Base-by-base conservation (phyloP, 2,888 invertebrate species). In the Deilephila elpenor region DNA sequence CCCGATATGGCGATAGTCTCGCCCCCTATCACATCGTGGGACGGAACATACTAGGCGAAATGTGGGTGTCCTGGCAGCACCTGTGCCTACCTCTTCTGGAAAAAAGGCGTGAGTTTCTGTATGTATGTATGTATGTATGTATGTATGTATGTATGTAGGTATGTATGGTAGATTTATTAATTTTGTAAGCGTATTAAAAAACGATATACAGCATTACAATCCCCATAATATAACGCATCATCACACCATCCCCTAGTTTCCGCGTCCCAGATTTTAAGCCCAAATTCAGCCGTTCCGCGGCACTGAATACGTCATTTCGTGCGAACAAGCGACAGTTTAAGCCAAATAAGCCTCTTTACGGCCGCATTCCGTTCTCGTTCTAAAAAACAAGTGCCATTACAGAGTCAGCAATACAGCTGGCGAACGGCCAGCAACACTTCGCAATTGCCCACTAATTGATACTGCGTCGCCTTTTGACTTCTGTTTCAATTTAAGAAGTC, bases 311-410 rank as follows among this genome's bases (percentile, higher is more conserved):
- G 62, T 37, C 34, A 62, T 56, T 56, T 56, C 56, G n/a, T 34
- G 32, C 19, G 60, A 60, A 56, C 56, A 56, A 29, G 25, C 17
- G 17, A 29, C 17, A 29, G 64, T 37, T 44, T 67, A 25, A 44
- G 67, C 51, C 51, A 67, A 67, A 67, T 67, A 67, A 67, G 67
- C 67, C 67, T 51, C 67, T 67, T 62, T 62, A 62, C 34, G 8
- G 62, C n/a, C 19, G 37, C 37, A 62, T 37, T 8, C 14, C 51
- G 67, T 20, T 51, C 51, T n/a, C 20, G 51, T 44, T 51, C 25
- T 67, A 51, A 29, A 67, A 67, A 67, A 67, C 67, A 67, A 67
- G 67, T 67, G 67, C 67, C 51, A 20, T 51, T 51, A n/a, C 51
- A 20, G 51, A 67, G 67, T 67, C 67, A 62, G 62, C 62, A 37